A percentile compares a stretch with the other conserved stretches of the same genome.
These are phyloP conservation scores for cattle (Bos taurus) DNA, from an alignment of 2,113 vertebrate genomes.

Conservation along the genomic window DNA sequence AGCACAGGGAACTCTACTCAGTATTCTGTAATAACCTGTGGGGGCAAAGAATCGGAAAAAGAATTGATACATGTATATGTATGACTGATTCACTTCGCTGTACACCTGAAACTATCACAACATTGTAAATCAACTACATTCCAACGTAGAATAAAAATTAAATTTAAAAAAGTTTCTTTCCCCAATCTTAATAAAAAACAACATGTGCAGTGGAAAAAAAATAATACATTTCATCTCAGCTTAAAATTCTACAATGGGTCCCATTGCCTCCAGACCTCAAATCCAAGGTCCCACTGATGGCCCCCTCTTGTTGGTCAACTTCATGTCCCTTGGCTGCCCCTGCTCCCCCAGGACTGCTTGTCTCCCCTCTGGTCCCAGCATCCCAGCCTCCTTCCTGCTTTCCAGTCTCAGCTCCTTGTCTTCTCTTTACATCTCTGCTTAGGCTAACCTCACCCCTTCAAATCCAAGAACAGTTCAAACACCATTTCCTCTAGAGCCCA, in stretches of 20 bases:
- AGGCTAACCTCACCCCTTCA: not conserved
- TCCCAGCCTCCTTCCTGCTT: not conserved
- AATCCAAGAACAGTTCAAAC: not conserved
- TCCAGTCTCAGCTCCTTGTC: not conserved
- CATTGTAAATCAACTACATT: not conserved
- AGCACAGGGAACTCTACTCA: not conserved
- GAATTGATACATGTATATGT: not conserved
- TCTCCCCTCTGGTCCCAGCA: not conserved
- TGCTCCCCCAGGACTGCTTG: accelerated
- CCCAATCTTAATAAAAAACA: not conserved
- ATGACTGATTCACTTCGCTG: not conserved
- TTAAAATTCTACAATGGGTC: not conserved
- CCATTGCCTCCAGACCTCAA: not conserved
- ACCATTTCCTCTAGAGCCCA: not conserved
- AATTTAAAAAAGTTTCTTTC: not conserved
- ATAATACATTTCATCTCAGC: not conserved
- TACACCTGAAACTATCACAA: not conserved
- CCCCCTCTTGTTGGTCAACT: accelerated
- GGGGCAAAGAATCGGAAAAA: not conserved
- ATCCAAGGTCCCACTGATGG: not conserved
- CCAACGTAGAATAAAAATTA: not conserved
- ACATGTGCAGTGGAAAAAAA: not conserved
- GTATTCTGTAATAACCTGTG: not conserved
- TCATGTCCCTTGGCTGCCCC: not conserved
- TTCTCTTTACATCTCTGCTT: not conserved